Base-by-base conservation (phyloP, 2,113 vertebrate genomes). In the Origma solitaria region DNA sequence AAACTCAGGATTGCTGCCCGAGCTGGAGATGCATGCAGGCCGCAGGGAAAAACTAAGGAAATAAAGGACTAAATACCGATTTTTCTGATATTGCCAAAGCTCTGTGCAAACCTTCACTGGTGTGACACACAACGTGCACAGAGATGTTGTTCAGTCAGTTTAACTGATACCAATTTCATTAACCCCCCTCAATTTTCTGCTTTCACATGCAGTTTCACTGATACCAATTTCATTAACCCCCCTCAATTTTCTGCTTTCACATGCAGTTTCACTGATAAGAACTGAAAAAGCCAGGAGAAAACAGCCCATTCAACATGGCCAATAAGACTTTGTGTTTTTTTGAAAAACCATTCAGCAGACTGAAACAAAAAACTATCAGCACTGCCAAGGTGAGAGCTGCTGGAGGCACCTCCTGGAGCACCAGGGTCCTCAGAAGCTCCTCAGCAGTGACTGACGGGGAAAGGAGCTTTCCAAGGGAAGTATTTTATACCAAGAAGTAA, bases 241-340 rank as follows among this genome's bases (percentile, higher is more conserved):
- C 42, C 50, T 64, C 51, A 13, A 18, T 62, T 50, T 88, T 65
- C 86, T 76, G 65, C 69, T 38, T 76, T 42, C 80, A 42, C 4
- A 3, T 5, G 21, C 10, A 45, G 17, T 64, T 49, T 51, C 64
- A 60, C n/a, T 4, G 6, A 3, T 2, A 31, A 57, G 23, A 76
- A 42, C 0, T 28, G 9, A 31, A 53, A 72, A n/a, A 69, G 18
- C 6, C 62, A 44, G 5, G 16, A 60, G 37, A 37, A 22, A n/a
- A 85, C 12, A 8, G 27, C 42, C 37, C 6, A 0, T 24, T 30
- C 3, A 2, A 24, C 0, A 0, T 0, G 10, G 37, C 28, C n/a
- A 49, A 3, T 0, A 6, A 25, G n/a, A 53, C 15, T 24, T 24
- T 19, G 18, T 31, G 57, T 27, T 72, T 60, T 71, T 56, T 30